These are phyloP conservation scores for Nomada fucata DNA, from an alignment of 2,888 invertebrate genomes.

Conservation along the genomic window DNA sequence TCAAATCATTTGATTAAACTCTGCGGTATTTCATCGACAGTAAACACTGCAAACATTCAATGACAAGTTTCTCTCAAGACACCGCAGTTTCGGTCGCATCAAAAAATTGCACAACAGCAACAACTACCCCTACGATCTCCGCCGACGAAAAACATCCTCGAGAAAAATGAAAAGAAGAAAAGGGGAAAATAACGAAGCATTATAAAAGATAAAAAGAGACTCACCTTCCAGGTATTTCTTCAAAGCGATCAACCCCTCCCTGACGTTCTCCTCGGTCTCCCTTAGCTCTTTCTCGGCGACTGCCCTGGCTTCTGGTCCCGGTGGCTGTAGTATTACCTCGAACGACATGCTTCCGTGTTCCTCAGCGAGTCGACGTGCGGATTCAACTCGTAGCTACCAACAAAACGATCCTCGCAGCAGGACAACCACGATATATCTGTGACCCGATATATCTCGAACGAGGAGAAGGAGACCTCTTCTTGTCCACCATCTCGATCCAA, in stretches of 20 bases:
- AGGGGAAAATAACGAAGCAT: too few species aligned
- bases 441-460: constrained; percentile 69
- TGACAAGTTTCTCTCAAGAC: too few species aligned
- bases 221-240: constrained; percentile 82
- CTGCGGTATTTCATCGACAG: too few species aligned
- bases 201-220: constrained; percentile 12
- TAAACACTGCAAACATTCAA: too few species aligned
- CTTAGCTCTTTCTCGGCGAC: constrained; percentile 83
- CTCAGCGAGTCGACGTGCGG: background rate
- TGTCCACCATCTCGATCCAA: constrained; percentile 78
- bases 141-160: background rate
- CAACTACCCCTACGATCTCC: too few species aligned
- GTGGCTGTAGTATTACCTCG: constrained; percentile 63
- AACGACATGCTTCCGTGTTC: constrained; percentile 72
- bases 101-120: too few species aligned
- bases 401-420: constrained; percentile 71
- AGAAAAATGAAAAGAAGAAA: background rate
- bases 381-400: background rate
- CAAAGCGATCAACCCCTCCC: constrained; percentile 80
- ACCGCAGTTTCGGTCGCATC: too few species aligned
- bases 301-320: constrained; percentile 74
- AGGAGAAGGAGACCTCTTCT: constrained; percentile 73
- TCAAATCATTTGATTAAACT: too few species aligned
- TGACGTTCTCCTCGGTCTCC: constrained; percentile 83
- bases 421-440: constrained; percentile 79